Evolutionary conservation across 2,797 vertebrate species (phyloP).

Genomic region (Pelodytes ibericus): DNA sequence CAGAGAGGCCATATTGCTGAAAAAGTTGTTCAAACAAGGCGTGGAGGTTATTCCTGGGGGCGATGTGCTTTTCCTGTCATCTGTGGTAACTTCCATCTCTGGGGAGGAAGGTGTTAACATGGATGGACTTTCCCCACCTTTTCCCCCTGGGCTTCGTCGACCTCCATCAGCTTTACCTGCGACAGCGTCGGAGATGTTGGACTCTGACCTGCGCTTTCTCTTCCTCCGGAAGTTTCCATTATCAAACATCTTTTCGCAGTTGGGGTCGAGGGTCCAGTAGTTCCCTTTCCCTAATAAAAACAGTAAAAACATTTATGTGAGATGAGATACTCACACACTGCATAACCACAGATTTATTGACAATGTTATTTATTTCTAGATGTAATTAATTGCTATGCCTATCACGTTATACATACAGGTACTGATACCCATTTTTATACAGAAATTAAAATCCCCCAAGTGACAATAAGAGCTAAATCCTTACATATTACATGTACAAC

Average conservation of each 20-base stretch:
- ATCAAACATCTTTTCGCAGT: slow-evolving; percentile 99
- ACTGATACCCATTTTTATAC: too few relatives aligned
- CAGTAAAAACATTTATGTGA: too few relatives aligned
- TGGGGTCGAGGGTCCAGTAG: slow-evolving; percentile 98
- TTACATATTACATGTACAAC: too few relatives aligned
- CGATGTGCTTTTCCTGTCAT: slow-evolving; percentile 78
- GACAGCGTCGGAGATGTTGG: slow-evolving; percentile 58
- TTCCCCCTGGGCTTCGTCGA: slow-evolving; percentile 61
- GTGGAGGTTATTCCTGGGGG: slow-evolving; percentile 71
- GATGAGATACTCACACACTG: too few relatives aligned
- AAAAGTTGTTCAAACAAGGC: slow-evolving; percentile 90
- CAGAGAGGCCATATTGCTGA: slow-evolving; percentile 87
- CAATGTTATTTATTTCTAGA: too few relatives aligned
- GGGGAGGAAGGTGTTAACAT: slow-evolving; percentile 79
- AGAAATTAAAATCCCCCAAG: too few relatives aligned
- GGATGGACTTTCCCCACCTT: slow-evolving; percentile 73
- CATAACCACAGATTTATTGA: too few relatives aligned
- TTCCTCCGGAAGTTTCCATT: slow-evolving; percentile 97
- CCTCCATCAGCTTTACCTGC: slow-evolving; percentile 80
- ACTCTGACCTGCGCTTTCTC: slow-evolving; percentile 89
- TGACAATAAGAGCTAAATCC: too few relatives aligned
- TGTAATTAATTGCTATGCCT: too few relatives aligned
- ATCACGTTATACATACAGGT: too few relatives aligned
- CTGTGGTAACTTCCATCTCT: slow-evolving; percentile 76
- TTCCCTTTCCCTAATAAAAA: slow-evolving; percentile 88